Conservation (phyloP, 2,888 invertebrate species). For the Ophion costatus region DNA sequence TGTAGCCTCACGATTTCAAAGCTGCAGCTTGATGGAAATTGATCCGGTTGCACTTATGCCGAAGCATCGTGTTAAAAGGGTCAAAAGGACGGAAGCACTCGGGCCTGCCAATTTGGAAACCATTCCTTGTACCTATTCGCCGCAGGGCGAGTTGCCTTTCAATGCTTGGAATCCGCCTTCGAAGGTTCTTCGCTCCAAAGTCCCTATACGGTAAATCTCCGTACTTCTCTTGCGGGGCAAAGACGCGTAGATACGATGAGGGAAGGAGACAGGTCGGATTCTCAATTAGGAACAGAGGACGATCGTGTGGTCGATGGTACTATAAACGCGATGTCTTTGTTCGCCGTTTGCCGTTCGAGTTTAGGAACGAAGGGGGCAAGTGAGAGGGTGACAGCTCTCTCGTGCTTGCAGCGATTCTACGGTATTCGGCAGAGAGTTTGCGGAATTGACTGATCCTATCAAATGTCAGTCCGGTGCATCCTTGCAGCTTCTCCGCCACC, state of each 20-base stretch:
- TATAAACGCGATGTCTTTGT: constrained; percentile 64
- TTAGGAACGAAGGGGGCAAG: background rate
- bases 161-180: constrained; percentile 18
- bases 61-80: constrained; percentile 52
- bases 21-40: constrained; percentile 52
- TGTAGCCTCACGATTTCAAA: constrained; percentile 34
- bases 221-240: constrained; percentile 20
- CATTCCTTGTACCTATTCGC: constrained; percentile 36
- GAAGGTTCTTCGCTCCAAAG: constrained; percentile 13
- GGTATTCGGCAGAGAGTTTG: constrained; percentile 39
- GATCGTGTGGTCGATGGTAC: constrained; percentile 53
- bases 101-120: constrained; percentile 57
- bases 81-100: constrained; percentile 37
- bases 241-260: constrained; percentile 1
- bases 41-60: constrained; percentile 54
- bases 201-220: constrained; percentile 39
- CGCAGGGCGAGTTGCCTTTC: constrained; percentile 28
- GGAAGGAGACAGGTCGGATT: constrained; percentile 46
- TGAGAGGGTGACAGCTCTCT: background rate
- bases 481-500: constrained; percentile 23
- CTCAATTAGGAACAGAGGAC: constrained; percentile 61
- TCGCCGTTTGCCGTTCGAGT: constrained; percentile 54
- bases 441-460: constrained; percentile 50
- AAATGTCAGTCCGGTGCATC: constrained; percentile 42
- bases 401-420: constrained; percentile 39